Conservation (phyloP, 1,140 invertebrate species). For the Uloborus diversus region DNA sequence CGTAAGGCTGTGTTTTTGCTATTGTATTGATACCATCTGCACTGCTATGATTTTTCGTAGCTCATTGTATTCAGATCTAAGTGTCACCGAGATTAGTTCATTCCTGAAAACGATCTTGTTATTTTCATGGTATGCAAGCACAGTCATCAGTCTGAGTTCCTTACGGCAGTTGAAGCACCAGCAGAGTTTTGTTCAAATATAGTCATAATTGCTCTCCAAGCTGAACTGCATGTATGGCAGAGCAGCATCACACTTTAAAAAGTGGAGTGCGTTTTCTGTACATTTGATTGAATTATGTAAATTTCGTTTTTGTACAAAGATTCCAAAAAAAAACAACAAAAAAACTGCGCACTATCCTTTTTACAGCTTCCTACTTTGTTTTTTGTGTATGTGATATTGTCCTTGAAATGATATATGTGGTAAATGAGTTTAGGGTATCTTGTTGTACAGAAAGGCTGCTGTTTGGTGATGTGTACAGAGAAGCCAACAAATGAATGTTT, state of each 20-base stretch:
- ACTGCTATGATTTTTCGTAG: conserved; percentile 23
- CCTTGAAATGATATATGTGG: conserved; percentile 22
- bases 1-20: conserved; percentile 29
- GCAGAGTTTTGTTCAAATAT: conserved; percentile 25
- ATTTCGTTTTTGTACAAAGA: conserved; percentile 53
- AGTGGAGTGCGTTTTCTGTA: conserved; percentile 39
- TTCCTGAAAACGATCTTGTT: conserved; percentile 23
- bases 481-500: conserved; percentile 11
- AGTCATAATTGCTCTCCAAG: conserved; percentile 29
- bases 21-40: conserved; percentile 21
- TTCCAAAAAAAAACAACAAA: conserved; percentile 27
- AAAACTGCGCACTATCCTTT: conserved; percentile 39
- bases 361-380: conserved; percentile 51
- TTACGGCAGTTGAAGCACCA: conserved; percentile 41
- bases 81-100: conserved; percentile 43
- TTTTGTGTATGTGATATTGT: conserved; percentile 36
- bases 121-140: conserved; percentile 34
- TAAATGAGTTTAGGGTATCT: conserved; percentile 28
- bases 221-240: conserved; percentile 32
- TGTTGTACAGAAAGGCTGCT: conserved; percentile 46
- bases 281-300: conserved; percentile 47
- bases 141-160: conserved; percentile 48
- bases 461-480: conserved; percentile 40
- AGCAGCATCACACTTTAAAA: conserved; percentile 17
- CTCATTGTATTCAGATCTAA: conserved; percentile 18